phyloP scores from a whole-genome alignment of 2,113 vertebrate species.

The Lophius piscatorius region DNA sequence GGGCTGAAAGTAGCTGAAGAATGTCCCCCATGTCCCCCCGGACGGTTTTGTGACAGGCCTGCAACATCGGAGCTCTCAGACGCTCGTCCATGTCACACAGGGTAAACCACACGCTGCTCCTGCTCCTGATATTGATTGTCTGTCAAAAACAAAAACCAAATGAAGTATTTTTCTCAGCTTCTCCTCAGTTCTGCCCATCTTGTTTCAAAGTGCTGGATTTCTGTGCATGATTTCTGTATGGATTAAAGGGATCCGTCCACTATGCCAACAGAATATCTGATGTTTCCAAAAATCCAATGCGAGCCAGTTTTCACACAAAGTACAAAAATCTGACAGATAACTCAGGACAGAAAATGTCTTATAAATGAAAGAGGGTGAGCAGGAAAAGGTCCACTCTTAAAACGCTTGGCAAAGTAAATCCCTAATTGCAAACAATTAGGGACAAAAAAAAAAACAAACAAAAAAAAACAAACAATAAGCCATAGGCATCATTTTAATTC shows the following conservation, averaged over 20 bases:
- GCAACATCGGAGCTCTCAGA: constrained; percentile 78
- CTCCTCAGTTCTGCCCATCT: neutral
- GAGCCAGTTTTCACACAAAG: neutral
- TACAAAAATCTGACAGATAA: constrained; percentile 12
- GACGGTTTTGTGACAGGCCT: constrained; percentile 82
- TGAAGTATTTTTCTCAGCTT: neutral
- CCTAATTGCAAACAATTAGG: neutral
- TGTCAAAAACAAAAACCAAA: neutral
- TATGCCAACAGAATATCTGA: neutral
- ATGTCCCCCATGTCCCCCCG: constrained; percentile 85
- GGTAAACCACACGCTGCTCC: constrained; percentile 75
- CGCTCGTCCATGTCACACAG: constrained; percentile 80
- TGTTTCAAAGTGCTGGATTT: neutral
- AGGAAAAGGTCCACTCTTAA: constrained; percentile 3
- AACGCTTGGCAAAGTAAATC: neutral
- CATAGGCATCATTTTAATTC: neutral
- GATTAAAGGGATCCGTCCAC: neutral
- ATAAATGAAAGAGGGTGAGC: constrained; percentile 2
- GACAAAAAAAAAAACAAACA: neutral
- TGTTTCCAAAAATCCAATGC: neutral
- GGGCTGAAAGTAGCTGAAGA: constrained; percentile 79
- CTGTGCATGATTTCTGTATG: neutral
- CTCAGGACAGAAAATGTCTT: constrained; percentile 4
- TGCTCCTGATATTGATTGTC: neutral
- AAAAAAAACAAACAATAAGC: too few species aligned